These are phyloP conservation scores for Misgurnus mizolepis DNA, from an alignment of 2,113 vertebrate species.

Conservation along the genomic window DNA sequence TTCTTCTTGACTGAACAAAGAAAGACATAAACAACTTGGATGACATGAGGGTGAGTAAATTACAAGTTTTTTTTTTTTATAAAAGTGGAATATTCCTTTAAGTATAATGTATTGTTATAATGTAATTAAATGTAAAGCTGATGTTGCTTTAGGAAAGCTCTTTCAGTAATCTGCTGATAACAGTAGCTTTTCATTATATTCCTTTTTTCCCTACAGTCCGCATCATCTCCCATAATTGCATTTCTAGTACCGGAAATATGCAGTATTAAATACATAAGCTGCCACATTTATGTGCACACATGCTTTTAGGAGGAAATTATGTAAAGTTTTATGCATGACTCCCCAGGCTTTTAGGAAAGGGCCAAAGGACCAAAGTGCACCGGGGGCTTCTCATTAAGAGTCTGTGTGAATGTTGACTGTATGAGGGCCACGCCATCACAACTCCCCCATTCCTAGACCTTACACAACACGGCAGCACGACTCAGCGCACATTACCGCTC, in stretches of 20 bases:
- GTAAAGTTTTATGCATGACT: neutral
- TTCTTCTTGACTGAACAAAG: no score
- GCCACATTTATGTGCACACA: neutral
- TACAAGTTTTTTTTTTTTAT: no score
- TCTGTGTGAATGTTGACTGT: neutral
- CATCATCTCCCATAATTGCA: neutral
- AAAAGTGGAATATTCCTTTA: no score
- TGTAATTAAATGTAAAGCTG: no score
- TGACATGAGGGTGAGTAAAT: no score
- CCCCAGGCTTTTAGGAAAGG: neutral
- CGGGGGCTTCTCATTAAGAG: neutral
- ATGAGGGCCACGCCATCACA: neutral
- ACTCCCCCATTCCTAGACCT: neutral
- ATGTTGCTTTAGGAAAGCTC: no score
- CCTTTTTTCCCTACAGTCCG: neutral
- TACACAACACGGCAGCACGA: conserved; percentile 2
- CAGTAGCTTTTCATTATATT: no score
- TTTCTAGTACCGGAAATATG: neutral
- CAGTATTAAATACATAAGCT: neutral
- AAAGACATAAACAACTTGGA: no score
- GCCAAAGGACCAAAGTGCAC: neutral
- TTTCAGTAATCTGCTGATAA: no score
- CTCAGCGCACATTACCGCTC: neutral
- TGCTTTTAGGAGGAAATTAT: neutral
- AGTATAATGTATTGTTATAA: no score